Percentiles rank a stretch among this genome's conserved stretches.
These are phyloP conservation scores for Lophura nycthemera DNA, from an alignment of 2,113 vertebrate species.

Conservation along the genomic window DNA sequence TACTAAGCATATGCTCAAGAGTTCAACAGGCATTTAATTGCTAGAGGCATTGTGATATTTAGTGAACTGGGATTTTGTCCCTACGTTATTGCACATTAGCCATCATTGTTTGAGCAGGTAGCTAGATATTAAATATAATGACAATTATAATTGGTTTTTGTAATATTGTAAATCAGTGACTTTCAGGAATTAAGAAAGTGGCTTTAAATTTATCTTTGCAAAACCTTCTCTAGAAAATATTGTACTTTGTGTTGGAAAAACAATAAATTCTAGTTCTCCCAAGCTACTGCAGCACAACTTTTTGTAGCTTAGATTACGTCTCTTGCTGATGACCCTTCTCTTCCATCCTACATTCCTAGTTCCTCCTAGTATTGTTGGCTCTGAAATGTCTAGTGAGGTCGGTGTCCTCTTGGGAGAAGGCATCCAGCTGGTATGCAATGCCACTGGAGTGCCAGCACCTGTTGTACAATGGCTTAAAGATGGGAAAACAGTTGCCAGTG, in stretches of 20 bases:
- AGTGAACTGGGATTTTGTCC: neutral
- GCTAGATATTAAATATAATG: neutral
- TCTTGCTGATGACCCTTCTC: conserved; percentile 37
- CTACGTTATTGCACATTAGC: neutral
- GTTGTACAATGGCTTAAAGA: conserved; percentile 91
- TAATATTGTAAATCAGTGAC: neutral
- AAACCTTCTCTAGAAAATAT: neutral
- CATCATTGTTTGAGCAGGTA: neutral
- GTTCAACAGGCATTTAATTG: neutral
- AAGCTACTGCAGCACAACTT: neutral
- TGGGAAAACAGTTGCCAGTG: conserved; percentile 78
- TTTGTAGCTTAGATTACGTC: neutral
- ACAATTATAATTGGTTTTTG: neutral
- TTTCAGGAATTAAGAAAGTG: neutral
- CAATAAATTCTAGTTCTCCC: neutral
- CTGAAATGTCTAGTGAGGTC: conserved; percentile 89
- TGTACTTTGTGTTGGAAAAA: neutral
- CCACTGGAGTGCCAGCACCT: conserved; percentile 84
- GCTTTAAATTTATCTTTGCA: neutral
- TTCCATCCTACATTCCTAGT: conserved; percentile 75
- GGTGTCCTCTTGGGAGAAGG: conserved; percentile 86
- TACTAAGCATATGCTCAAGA: neutral
- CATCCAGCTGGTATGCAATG: conserved; percentile 85
- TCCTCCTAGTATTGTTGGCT: conserved; percentile 89
- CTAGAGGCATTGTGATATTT: neutral